Conservation (phyloP, 2,888 invertebrate genomes). For the Cephonodes hylas region DNA sequence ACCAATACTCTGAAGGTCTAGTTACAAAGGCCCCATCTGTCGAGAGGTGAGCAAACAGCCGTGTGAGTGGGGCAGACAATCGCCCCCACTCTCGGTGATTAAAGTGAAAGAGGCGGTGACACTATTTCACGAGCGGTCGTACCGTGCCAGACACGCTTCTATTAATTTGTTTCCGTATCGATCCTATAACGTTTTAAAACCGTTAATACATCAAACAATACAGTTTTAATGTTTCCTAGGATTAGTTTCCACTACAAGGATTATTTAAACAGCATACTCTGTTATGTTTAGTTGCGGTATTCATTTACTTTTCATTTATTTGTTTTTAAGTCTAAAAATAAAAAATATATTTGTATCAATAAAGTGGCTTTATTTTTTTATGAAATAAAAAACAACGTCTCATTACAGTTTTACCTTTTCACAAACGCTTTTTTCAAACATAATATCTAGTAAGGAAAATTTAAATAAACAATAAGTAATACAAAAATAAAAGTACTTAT, state of each 20-base stretch:
- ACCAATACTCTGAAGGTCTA: constrained; percentile 56
- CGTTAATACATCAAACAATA: not conserved
- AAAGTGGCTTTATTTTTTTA: too few relatives aligned
- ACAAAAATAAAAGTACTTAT: not conserved
- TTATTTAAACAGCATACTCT: too few relatives aligned
- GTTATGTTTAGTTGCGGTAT: not conserved
- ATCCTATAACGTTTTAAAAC: constrained; percentile 21
- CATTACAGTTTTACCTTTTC: too few relatives aligned
- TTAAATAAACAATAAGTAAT: not conserved
- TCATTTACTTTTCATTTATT: not conserved
- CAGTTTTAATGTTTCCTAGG: not conserved
- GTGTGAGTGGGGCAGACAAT: constrained; percentile 69
- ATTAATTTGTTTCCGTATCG: constrained; percentile 49
- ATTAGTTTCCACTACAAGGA: not conserved
- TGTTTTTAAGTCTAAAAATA: too few relatives aligned
- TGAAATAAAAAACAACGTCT: too few relatives aligned
- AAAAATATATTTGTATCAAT: too few relatives aligned
- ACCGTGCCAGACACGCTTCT: constrained; percentile 55
- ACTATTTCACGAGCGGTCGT: constrained; percentile 70
- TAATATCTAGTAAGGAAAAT: not conserved
- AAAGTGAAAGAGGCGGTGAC: constrained; percentile 76
- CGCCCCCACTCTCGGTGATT: constrained; percentile 77
- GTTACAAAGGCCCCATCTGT: constrained; percentile 72
- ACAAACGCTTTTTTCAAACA: not conserved
- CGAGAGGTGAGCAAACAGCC: constrained; percentile 72